These are phyloP conservation scores for Megalonaias nervosa DNA, from an alignment of 1,140 invertebrate species.

Conservation along the genomic window DNA sequence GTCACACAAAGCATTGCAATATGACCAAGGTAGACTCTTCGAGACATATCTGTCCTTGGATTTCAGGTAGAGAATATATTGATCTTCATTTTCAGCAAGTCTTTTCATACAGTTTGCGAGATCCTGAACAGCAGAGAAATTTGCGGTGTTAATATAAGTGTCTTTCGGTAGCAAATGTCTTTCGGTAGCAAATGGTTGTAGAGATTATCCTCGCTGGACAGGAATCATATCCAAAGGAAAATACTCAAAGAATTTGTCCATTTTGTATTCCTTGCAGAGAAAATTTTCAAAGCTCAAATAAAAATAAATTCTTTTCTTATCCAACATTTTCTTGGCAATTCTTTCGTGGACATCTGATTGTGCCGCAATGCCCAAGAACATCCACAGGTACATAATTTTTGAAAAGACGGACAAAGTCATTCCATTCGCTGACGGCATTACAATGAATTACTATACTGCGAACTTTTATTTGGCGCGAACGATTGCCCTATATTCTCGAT, in stretches of 20 bases:
- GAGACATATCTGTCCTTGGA: conserved; percentile 5
- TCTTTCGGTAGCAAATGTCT: not conserved
- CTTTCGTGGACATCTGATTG: not conserved
- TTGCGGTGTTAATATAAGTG: conserved; percentile 12
- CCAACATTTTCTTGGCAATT: not conserved
- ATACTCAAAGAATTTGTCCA: conserved; percentile 3
- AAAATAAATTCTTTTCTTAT: not conserved
- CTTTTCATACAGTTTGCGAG: not conserved
- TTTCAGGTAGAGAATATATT: not conserved
- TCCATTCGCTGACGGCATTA: not conserved
- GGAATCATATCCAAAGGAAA: not conserved
- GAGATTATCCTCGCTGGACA: not conserved
- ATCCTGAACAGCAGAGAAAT: not conserved
- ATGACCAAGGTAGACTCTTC: not conserved
- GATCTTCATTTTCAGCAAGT: conserved; percentile 4
- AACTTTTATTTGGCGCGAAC: not conserved
- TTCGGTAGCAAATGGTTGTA: not conserved
- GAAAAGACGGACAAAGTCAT: not conserved
- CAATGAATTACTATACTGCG: conserved; percentile 14
- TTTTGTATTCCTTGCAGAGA: conserved; percentile 17
- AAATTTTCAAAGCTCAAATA: conserved; percentile 12
- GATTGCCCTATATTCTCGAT: not conserved
- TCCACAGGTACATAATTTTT: conserved; percentile 1
- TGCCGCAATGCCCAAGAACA: not conserved
- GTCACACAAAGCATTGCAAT: not conserved